Base-by-base conservation (phyloP, 2,113 vertebrate species). In the Odobenus rosmarus region DNA sequence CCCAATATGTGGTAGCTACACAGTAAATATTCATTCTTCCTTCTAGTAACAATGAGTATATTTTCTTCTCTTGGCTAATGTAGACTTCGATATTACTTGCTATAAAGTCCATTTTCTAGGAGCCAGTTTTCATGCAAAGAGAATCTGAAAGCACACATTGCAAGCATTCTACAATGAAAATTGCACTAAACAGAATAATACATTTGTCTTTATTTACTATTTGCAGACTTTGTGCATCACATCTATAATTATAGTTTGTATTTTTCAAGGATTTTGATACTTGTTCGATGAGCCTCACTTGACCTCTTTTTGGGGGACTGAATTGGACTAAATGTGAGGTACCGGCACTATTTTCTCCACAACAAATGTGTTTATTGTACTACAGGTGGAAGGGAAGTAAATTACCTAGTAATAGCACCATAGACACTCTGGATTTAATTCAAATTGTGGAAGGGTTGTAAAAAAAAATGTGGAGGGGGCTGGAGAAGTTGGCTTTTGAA, bases 121-220 rank as follows among this genome's bases (percentile, higher is more conserved):
- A 84, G 74, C 33, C 23, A 28, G 51, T 81, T 95, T 92, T 96
- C 39, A 62, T 81, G 49, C 33, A 77, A 92, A 64, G 26, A 95
- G 11, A 95, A 76, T 55, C 33, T 95, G 31, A 71, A 84, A 79
- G 21, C 62, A 69, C 36, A 62, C 31, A 62, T 53, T 80, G 42
- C 87, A 24, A 57, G 2, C 33, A 16, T 93, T 91, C 72, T 61
- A 9, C 51, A 85, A 91, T 97, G 74, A 89, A 93, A 81, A 21
- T 57, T 94, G 24, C 24, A 84, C 71, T 62, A 61, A 90, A 61
- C 46, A 71, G 57, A 31, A 51, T 2, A 55, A 88, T 88, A 67
- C 15, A 69, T 88, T 89, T 93, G 24, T 90, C 62, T 51, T 69
- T 84, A 42, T 31, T 19, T 46, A 42, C 55, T 19, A 5, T 76